Conservation (phyloP, 1,140 invertebrate genomes). For the Achatina immaculata region DNA sequence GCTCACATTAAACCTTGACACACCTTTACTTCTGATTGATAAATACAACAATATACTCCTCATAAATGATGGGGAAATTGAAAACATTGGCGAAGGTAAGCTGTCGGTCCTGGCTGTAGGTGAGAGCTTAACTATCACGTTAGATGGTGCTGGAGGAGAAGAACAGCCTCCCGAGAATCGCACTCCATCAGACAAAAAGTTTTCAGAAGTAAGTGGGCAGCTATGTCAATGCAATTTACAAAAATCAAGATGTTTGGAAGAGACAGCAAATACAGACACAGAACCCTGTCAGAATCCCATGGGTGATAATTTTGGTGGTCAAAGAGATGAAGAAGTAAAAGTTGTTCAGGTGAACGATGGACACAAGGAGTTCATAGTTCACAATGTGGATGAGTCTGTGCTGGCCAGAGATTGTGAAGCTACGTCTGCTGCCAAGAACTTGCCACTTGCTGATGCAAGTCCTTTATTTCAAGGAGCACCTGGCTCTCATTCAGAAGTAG, state of each 20-base stretch:
- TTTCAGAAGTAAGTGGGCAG: too few relatives aligned
- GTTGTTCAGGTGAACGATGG: background rate
- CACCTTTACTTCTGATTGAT: background rate
- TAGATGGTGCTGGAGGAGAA: background rate
- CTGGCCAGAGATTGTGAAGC: background rate
- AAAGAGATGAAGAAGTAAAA: background rate
- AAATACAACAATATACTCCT: background rate
- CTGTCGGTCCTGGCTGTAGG: background rate
- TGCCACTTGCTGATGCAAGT: background rate
- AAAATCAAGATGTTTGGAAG: too few relatives aligned
- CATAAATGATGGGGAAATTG: background rate
- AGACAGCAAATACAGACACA: background rate
- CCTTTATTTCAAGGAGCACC: background rate
- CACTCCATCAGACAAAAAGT: too few relatives aligned
- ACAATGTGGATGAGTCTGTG: slow-evolving; percentile 12
- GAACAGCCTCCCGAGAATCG: background rate
- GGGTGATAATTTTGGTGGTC: too few relatives aligned
- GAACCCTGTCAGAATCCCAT: background rate
- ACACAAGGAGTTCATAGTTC: slow-evolving; percentile 27
- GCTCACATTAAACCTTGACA: background rate
- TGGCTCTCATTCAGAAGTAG: background rate
- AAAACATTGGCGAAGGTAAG: background rate
- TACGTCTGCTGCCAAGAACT: background rate
- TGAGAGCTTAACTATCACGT: background rate
- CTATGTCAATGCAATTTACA: too few relatives aligned